Percentiles rank a stretch among this genome's conserved stretches.
phyloP scores from a whole-genome alignment of 2,113 vertebrate genomes.

The Myanophis thanlyinensis region DNA sequence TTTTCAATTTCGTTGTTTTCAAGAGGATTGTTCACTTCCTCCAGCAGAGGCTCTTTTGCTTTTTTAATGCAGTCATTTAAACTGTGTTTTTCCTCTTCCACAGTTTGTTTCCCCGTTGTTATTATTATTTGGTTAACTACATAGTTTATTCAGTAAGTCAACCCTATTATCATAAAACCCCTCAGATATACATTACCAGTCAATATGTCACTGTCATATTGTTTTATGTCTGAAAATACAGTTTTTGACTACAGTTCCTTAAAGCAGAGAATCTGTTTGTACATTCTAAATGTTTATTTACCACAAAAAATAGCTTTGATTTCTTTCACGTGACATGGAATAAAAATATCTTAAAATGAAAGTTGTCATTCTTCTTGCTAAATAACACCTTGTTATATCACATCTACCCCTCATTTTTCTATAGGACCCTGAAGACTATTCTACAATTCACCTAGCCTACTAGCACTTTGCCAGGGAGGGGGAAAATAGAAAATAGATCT shows the following conservation, averaged over 20 bases:
- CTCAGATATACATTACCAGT: background rate
- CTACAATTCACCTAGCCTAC: background rate
- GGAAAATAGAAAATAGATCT: background rate
- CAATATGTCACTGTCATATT: background rate
- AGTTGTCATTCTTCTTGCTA: constrained; percentile 13
- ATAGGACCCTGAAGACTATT: background rate
- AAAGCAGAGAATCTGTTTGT: background rate
- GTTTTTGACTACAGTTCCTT: background rate
- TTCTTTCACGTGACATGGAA: background rate
- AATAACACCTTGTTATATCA: background rate
- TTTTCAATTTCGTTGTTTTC: too few relatives aligned
- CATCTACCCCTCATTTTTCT: background rate
- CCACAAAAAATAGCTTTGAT: background rate
- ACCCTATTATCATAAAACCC: background rate
- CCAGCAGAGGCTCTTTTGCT: too few relatives aligned
- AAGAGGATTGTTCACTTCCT: too few relatives aligned
- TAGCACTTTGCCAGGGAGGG: background rate
- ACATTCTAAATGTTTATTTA: constrained; percentile 18
- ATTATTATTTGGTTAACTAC: background rate
- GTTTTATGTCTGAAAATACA: constrained; percentile 14
- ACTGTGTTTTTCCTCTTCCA: too few relatives aligned
- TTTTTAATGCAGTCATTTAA: too few relatives aligned
- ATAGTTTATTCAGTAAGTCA: background rate
- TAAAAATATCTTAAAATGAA: background rate
- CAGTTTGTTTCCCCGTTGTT: too few relatives aligned